Base-by-base conservation (phyloP, 92 coral and sea anemone species). In the Muricea muricata region DNA sequence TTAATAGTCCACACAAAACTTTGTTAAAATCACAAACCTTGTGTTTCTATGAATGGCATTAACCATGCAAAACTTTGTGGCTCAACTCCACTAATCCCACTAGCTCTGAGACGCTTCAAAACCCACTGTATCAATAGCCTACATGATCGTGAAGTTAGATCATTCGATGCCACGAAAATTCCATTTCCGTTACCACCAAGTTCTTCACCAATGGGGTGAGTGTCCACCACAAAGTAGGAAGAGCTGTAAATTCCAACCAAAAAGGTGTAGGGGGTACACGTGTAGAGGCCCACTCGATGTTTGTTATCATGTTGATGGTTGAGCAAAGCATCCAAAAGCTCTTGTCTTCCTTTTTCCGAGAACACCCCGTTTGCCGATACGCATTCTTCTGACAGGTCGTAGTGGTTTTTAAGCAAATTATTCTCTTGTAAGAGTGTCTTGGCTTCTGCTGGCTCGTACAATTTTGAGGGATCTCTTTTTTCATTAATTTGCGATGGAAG, bases 371-470 rank as follows among this genome's bases (percentile, higher is more conserved):
- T 60, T 4, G 1, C 68, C 68, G 68, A 60, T 13, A 60, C 68
- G 68, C 68, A 60, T 28, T 60, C 68, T 28, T 60, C 68, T 6
- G 68, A 23, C 68, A 60, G 26, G 33, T 60, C 68, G 68, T 60
- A 2, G 34, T 28, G 32, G 68, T 28, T 28, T 24, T 13, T 18
- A 4, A 86, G 72, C 45, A 70, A 32, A 26, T 46, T 41, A 21
- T 57, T 79, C 33, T 68, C 46, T 23, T n/a, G 29, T 7, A 86
- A 50, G 8, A 86, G 37, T 10, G 80, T 21, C 72, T 32, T 42
- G 14, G 86, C 90, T 39, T 80, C 81, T 7, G 56, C 45, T 13
- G 29, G 80, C 42, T 86, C 90, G 35, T 86, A 86, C 18, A 68
- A 41, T 14, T 23, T 78, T 21, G 32, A n/a, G 41, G 32, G 72